Conservation (phyloP, 2,797 vertebrate species). For the Manis crassicaudata region DNA sequence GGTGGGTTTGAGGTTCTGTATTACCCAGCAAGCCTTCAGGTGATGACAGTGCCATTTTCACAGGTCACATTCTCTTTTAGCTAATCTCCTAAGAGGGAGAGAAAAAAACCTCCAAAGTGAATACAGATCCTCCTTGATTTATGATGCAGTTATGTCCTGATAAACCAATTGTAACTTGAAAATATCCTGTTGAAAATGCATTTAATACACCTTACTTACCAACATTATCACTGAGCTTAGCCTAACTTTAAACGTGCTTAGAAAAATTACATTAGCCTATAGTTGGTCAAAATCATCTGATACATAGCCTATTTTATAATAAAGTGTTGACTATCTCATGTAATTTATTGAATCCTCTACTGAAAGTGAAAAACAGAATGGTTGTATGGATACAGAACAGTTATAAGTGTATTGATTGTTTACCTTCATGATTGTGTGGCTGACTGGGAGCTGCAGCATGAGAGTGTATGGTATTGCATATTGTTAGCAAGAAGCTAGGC, state of each 20-base stretch:
- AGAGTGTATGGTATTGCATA: neutral
- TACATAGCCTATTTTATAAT: neutral
- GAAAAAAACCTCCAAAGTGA: neutral
- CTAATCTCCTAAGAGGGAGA: neutral
- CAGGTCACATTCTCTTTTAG: neutral
- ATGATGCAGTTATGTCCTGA: neutral
- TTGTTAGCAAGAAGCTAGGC: neutral
- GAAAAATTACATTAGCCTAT: neutral
- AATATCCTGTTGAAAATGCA: neutral
- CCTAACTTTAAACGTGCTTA: neutral
- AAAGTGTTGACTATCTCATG: neutral
- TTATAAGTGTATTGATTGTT: neutral
- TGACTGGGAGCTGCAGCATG: neutral
- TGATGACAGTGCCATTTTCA: neutral
- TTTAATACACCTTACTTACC: neutral
- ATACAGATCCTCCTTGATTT: neutral
- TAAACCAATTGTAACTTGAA: neutral
- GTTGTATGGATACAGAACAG: neutral
- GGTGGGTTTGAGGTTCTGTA: neutral
- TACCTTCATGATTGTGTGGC: neutral
- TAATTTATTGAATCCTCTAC: neutral
- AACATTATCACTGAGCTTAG: neutral
- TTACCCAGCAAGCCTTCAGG: neutral
- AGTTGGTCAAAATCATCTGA: neutral
- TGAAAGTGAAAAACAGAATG: neutral